Base-by-base conservation (phyloP, 1,140 invertebrate genomes). In the Drosophila tsacasi region DNA sequence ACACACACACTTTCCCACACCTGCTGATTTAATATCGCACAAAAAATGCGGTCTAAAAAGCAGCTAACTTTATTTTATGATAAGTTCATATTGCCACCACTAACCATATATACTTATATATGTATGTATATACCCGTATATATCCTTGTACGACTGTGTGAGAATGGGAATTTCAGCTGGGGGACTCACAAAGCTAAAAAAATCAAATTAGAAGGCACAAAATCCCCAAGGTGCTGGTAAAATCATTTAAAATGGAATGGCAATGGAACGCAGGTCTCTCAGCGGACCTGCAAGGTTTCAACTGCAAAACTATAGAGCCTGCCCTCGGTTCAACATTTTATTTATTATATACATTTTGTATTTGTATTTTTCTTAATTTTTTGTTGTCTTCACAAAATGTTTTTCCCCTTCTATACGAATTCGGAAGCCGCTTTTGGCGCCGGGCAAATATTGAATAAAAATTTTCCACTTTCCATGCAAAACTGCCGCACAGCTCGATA, bases 401-500 rank as follows among this genome's bases (percentile, higher is more conserved):
- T 1, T n/a, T n/a, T n/a, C n/a, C n/a, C n/a, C 15, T 15, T 9
- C 13, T 6, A 19, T 9, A 4, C 12, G 2, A 13, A 17, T 37
- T n/a, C 15, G 21, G 9, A 13, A 13, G 37, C 9, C 30, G 15
- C 55, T 76, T 71, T 44, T 50, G 74, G 64, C 58, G 67, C 58
- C 83, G 77, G 76, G 55, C 84, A 89, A 89, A 89, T 85, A 89
- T 65, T 62, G 73, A 89, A 72, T 76, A 75, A 91, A 89, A 85
- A 90, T 90, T 85, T 90, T 90, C 76, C 84, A 90, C 90, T 90
- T 90, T 49, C 76, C 83, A 90, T 90, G 85, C 85, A 90, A 90
- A 90, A 90, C 85, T 90, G 81, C 65, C 64, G 66, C 86, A 80
- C 79, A 76, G 82, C 85, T 80, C 82, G 85, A 91, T 90, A 90